Base-by-base conservation (phyloP, 1,140 invertebrate genomes). In the Steinernema feltiae region DNA sequence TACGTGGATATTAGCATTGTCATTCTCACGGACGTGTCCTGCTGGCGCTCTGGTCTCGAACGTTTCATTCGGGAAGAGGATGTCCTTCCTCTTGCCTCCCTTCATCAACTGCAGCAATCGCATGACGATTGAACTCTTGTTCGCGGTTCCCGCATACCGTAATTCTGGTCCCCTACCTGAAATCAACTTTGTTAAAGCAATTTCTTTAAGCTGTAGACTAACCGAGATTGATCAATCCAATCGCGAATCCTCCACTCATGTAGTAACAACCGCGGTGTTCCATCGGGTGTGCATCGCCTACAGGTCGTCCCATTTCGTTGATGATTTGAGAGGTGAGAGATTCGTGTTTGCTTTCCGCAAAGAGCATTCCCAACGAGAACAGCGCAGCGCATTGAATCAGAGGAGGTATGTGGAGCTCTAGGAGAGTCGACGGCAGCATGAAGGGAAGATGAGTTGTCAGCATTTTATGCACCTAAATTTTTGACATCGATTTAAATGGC, bases 261-360 rank as follows among this genome's bases (percentile, higher is more conserved):
- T 32, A 32, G 70, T 71, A 71, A 17, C 7, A 2, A 3, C 35
- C 70, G n/a, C 70, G 30, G 30, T 71, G 31, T n/a, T 32, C 35
- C 15, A 71, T 30, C n/a, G 70, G 70, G n/a, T 71, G 70, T 7
- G 7, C n/a, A 63, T 63, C 53, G 7, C 53, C 53, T 3, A 12
- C 12, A 7, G 53, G 53, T 63, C 24, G 12, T 63, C 53, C 53
- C 70, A 71, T 71, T 71, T 71, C 70, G 30, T 71, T 71, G 70
- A 71, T 46, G 30, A 71, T 32, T 21, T 32, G 31, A 7, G 30
- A 32, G 3, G 70, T 46, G 30, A 71, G 15, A 24, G 31, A 46
- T 32, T 71, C 30, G 24, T 71, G 30, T 30, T 32, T 32, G 12
- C 7, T 32, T n/a, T 46, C 70, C 2, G 70, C 70, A 46, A 32